Evolutionary conservation across 2,888 invertebrate species (phyloP), one percentile per base, ranked within the genome.

Genomic region (Scaptomyza parva): DNA sequence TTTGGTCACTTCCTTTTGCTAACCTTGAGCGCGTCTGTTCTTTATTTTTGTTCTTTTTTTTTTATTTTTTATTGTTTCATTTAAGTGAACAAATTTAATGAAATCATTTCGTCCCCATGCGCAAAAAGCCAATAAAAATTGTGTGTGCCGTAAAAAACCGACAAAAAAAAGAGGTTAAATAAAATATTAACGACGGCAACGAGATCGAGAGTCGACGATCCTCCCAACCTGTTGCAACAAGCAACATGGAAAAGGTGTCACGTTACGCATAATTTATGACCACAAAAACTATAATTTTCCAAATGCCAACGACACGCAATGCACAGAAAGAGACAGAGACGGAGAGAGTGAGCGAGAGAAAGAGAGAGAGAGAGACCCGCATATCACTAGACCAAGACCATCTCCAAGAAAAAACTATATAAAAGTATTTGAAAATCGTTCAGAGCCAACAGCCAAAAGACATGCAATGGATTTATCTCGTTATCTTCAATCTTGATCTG

Each of bases 241-340:
- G 78, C 18, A 79, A 88, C 88, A 88, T 80, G 86, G 77, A 85
- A 88, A 89, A 90, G 90, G 90, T 89, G 90, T 89, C 89, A 86
- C 89, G 89, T 90, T 89, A 89, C 89, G 87, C 89, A 88, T 90
- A 90, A 89, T 89, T 90, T 89, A 89, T 85, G 78, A 64, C 79
- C 79, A 67, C 70, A 76, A 54, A 68, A 78, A 74, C 76, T 66
- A 78, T 81, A 78, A 86, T 79, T 81, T 83, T 78, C 72, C 72
- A 77, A 76, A 61, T 64, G 71, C 70, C 73, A 76, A 33, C 57
- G 48, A 64, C 68, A 77, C 63, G 59, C 74, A 69, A 66, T 52
- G 48, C 59, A 52, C 55, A 17, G 3, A 33, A 1, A n/a, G 8
- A 28, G 26, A 1, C 6, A 28, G 2, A 28, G 9, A 28, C 8